A percentile compares a stretch with the other conserved stretches of the same genome.
Evolutionary conservation across 2,888 invertebrate species (phyloP).

Genomic region (Volucella inflata): DNA sequence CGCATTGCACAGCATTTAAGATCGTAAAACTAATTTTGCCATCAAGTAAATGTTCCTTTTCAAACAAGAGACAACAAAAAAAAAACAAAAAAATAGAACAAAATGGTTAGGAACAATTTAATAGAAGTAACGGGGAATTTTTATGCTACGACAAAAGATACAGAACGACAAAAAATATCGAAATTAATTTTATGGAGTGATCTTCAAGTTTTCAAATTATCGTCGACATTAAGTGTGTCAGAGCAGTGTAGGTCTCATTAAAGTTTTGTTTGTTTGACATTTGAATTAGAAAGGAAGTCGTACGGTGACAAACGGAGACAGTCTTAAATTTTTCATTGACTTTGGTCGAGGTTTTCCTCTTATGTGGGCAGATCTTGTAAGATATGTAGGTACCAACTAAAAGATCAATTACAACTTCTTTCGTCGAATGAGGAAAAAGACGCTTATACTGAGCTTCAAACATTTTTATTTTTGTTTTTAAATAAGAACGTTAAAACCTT

Average conservation of each 20-base stretch:
- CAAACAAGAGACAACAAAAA: conserved; percentile 41
- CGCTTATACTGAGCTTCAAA: too few species aligned
- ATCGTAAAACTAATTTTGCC: conserved; percentile 75
- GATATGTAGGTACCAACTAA: too few species aligned
- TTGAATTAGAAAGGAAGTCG: conserved; percentile 16
- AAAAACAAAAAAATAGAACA: conserved; percentile 7
- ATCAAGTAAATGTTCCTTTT: conserved; percentile 73
- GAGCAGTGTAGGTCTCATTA: conserved; percentile 29
- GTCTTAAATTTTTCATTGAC: too few species aligned
- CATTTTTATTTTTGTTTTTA: too few species aligned
- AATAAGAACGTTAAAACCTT: too few species aligned
- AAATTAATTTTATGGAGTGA: conserved; percentile 60
- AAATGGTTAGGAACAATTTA: background rate
- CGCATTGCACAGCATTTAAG: conserved; percentile 32
- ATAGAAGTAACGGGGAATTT: conserved; percentile 6
- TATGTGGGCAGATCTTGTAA: too few species aligned
- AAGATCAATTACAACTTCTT: too few species aligned
- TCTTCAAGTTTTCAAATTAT: conserved; percentile 61
- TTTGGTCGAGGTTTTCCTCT: too few species aligned
- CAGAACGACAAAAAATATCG: conserved; percentile 44
- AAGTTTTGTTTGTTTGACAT: conserved; percentile 13
- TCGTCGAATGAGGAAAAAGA: too few species aligned
- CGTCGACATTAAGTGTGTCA: conserved; percentile 56
- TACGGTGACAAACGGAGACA: background rate
- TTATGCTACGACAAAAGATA: background rate